Evolutionary conservation across 2,888 invertebrate species (phyloP).

Genomic region (Drosophila bunnanda): DNA sequence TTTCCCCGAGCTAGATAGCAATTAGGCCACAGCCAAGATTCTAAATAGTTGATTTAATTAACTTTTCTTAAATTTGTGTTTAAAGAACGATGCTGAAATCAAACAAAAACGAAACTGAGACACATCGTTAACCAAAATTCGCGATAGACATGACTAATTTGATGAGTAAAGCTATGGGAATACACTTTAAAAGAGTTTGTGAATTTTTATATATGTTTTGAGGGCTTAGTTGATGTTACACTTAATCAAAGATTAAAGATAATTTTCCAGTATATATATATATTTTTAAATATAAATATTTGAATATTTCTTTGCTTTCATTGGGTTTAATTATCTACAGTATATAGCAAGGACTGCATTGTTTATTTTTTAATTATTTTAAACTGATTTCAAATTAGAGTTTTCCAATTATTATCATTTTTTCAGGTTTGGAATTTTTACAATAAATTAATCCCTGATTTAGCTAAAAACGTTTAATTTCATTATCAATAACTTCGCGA

Average conservation of each 20-base stretch:
- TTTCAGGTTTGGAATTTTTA: too few species aligned
- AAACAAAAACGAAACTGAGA: neutral
- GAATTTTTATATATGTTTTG: neutral
- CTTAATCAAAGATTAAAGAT: neutral
- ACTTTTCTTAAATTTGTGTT: too few species aligned
- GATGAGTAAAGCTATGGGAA: neutral
- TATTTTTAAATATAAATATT: neutral
- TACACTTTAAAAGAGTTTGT: neutral
- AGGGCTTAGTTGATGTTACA: neutral
- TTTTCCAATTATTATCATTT: too few species aligned
- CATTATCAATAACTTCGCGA: neutral
- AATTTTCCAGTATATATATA: neutral
- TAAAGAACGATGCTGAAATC: neutral
- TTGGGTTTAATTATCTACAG: too few species aligned
- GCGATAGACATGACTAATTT: neutral
- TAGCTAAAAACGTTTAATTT: neutral
- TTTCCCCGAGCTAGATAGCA: constrained; percentile 2
- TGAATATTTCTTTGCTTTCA: too few species aligned
- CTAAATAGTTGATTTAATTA: neutral
- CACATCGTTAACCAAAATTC: neutral
- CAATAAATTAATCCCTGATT: too few species aligned
- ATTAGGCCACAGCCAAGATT: neutral
- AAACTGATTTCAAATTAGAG: too few species aligned
- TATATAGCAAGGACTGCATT: too few species aligned
- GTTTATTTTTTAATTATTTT: too few species aligned